Evolutionary conservation across 2,888 invertebrate genomes (phyloP).

Genomic region (Neuroscelio doddi): DNA sequence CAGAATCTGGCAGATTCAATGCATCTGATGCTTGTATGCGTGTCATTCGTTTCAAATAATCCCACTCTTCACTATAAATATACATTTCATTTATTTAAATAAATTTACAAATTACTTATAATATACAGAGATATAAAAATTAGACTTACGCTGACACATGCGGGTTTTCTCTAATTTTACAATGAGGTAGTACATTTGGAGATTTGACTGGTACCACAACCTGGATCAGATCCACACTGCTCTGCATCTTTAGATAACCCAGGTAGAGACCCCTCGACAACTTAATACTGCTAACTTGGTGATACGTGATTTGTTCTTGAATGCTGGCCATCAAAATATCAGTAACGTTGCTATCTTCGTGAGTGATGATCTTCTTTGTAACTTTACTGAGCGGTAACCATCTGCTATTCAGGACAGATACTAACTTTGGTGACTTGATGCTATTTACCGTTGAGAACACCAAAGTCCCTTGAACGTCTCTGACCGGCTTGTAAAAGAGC

Average conservation of each 20-base stretch:
- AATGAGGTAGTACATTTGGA: conserved; percentile 96
- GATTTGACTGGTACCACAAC: conserved; percentile 93
- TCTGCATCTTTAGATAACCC: conserved; percentile 96
- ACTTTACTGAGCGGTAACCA: conserved; percentile 94
- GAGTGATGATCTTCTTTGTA: conserved; percentile 82
- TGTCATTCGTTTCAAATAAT: conserved; percentile 80
- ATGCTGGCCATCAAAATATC: conserved; percentile 91
- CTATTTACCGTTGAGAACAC: conserved; percentile 91
- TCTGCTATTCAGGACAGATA: conserved; percentile 91
- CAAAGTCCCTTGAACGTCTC: conserved; percentile 91
- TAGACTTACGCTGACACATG: conserved; percentile 81
- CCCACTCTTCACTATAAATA: conserved; percentile 92
- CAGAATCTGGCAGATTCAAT: conserved; percentile 64
- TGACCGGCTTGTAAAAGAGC: conserved; percentile 91
- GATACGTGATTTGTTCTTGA: conserved; percentile 83
- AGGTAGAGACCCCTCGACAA: conserved; percentile 92
- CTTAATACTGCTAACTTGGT: conserved; percentile 87
- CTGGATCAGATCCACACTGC: conserved; percentile 94
- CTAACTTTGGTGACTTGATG: conserved; percentile 85
- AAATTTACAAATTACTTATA: background rate
- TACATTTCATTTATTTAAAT: no score
- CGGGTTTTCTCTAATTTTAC: conserved; percentile 93
- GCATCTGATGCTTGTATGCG: conserved; percentile 70
- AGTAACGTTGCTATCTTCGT: conserved; percentile 84
- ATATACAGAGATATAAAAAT: background rate